Conservation (phyloP, 1,140 invertebrate genomes). For the Cherax quadricarinatus region DNA sequence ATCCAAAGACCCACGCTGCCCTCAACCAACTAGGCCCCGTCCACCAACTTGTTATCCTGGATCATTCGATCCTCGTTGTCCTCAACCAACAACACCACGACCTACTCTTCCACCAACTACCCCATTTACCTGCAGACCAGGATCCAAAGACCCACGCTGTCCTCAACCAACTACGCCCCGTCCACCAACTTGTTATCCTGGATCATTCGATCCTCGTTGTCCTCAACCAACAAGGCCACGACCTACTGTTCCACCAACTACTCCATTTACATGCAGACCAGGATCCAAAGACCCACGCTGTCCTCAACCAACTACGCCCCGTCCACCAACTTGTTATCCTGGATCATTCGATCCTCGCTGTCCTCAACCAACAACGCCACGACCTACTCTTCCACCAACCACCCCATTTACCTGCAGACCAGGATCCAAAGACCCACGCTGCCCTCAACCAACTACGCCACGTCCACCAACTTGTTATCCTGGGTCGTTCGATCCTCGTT, state of each 20-base stretch:
- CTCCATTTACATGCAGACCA: background rate
- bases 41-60: conserved; percentile 52
- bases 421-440: conserved; percentile 75
- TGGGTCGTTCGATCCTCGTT: conserved; percentile 76
- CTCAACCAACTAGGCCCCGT: conserved; percentile 61
- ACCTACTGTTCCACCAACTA: background rate
- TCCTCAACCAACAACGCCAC: background rate
- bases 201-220: background rate
- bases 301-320: background rate
- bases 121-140: conserved; percentile 16
- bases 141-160: background rate
- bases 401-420: conserved; percentile 74
- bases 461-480: conserved; percentile 51
- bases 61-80: conserved; percentile 47
- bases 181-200: background rate
- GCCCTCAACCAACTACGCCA: conserved; percentile 69
- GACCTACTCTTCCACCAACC: background rate
- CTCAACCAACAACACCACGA: conserved; percentile 8
- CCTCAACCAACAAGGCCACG: background rate
- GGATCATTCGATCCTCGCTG: background rate
- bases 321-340: background rate
- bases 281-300: background rate
- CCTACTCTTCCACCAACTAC: background rate
- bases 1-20: conserved; percentile 8
- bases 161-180: background rate